Base-by-base conservation (phyloP, 2,888 invertebrate genomes). In the Eledone cirrhosa region DNA sequence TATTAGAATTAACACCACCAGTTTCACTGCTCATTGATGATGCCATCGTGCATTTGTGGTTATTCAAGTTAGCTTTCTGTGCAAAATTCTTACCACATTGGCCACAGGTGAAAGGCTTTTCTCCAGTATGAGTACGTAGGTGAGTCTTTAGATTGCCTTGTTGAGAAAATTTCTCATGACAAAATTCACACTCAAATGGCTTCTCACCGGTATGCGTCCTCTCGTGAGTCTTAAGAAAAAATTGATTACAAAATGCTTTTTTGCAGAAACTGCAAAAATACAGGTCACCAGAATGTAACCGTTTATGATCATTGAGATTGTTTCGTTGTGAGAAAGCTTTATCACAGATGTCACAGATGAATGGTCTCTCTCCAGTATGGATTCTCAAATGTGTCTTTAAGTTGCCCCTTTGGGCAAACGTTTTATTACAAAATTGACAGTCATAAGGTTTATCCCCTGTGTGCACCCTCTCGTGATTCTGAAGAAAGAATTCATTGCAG, bases 81-180 rank as follows among this genome's bases (percentile, higher is more conserved):
- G 67, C 67, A 67, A 67, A 67, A 24, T 33, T 67, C 24, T 67
- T 67, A 3, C 67, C 67, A 13, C 67, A 67, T 29, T 67, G 67
- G 11, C 19, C 67, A 90, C 95, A 95, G 47, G 93, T 90, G 88
- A 95, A 95, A 3, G 95, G 95, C 86, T 94, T 94, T 87, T 95
- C 94, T 41, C 94, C 94, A 0, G 95, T 94, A 87, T 95, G 95
- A 2, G 95, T 91, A 82, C 95, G 91, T 86, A 94, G 94, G 88
- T 95, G 95, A 0, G 95, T 95, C 89, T 94, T 94, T 63, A 95
- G 89, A 86, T 95, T 95, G 0, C 95, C 95, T 80, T 94, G 94
- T 88, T 95, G 95, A 19, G 94, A 94, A 87, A 95, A 95, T 33
- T 94, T 93, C 86, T 94, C 92, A 0, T 93, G 92, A 87, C 95